Evolutionary conservation across 2,888 invertebrate genomes (phyloP), one percentile per base, ranked within the genome.

Genomic region (Drosophila mercatorum): DNA sequence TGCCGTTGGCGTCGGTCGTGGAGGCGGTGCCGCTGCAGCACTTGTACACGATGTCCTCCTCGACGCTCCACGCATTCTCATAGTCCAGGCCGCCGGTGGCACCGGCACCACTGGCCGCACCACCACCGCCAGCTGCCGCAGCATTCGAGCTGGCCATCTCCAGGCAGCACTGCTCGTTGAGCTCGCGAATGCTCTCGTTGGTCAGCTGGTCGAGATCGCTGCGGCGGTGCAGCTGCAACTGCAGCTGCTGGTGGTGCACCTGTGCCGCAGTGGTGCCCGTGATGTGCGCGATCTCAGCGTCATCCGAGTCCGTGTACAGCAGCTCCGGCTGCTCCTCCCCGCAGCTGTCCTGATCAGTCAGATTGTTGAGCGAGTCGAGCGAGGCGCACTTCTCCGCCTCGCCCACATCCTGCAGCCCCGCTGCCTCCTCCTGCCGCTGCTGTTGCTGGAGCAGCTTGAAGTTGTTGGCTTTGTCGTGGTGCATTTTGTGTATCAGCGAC

Each of bases 351-450:
- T 94, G 94, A 83, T 95, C 95, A 0, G 95, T 95, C 5, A 95
- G 95, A 92, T 95, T 95, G 69, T 95, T 95, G 38, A 96, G 93
- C 75, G 95, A 95, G 90, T 96, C 96, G 57, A 96, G 92, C 3
- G 95, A 95, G 53, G 95, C 94, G 63, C 83, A 88, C 65, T 22
- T 74, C 26, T 74, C 40, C 6, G 60, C 68, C 17, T 47, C 62
- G 6, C 59, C 46, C 2, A 31, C 72, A 8, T 56, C 61, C 43
- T 40, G 38, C 95, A 71, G 95, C 92, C 34, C 95, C 94, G 63
- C 94, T 10, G 6, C 31, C 49, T 17, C 49, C 31, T 31, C 31
- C 40, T 66, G 52, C 14, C 73, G 55, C 12, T 88, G 76, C 17
- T 78, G 74, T 34, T 85, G 86, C 58, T 22, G 22, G 22, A 81